Conservation (phyloP, 2,888 invertebrate genomes). For the Caenorhabditis doughertyi region DNA sequence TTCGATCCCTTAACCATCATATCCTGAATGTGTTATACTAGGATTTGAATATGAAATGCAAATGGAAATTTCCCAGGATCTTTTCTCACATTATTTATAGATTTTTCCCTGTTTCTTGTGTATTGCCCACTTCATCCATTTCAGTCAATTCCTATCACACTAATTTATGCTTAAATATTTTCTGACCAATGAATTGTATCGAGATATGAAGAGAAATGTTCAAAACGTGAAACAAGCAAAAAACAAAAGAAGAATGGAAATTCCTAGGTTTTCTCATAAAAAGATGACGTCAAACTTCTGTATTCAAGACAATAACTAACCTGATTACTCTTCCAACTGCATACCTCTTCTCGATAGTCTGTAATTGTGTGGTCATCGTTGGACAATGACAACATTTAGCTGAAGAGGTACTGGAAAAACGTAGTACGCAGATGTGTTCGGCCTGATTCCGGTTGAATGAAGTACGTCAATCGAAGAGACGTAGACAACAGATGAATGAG, state of each 20-base stretch:
- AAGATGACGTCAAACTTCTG: neutral
- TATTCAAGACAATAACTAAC: neutral
- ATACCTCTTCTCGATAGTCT: conserved; percentile 12
- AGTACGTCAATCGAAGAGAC: conserved; percentile 33
- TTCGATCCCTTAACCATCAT: neutral
- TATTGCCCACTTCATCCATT: neutral
- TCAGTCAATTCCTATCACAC: conserved; percentile 13
- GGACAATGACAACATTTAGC: neutral
- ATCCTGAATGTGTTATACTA: conserved; percentile 31
- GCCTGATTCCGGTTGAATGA: conserved; percentile 35
- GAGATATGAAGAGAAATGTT: conserved; percentile 15
- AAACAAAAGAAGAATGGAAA: neutral
- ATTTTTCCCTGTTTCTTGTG: conserved; percentile 7
- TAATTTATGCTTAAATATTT: conserved; percentile 42
- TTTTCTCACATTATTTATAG: neutral
- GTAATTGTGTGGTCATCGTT: conserved; percentile 22
- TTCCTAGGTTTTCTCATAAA: neutral
- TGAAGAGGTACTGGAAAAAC: conserved; percentile 18
- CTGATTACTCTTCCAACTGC: neutral
- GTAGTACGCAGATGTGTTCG: conserved; percentile 51
- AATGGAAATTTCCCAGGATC: neutral
- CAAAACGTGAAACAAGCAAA: neutral
- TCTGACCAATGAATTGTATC: conserved; percentile 52
- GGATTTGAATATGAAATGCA: neutral
- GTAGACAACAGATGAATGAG: conserved; percentile 23